These are phyloP conservation scores for Atta cephalotes DNA, from an alignment of 1,140 invertebrate species.

Conservation along the genomic window DNA sequence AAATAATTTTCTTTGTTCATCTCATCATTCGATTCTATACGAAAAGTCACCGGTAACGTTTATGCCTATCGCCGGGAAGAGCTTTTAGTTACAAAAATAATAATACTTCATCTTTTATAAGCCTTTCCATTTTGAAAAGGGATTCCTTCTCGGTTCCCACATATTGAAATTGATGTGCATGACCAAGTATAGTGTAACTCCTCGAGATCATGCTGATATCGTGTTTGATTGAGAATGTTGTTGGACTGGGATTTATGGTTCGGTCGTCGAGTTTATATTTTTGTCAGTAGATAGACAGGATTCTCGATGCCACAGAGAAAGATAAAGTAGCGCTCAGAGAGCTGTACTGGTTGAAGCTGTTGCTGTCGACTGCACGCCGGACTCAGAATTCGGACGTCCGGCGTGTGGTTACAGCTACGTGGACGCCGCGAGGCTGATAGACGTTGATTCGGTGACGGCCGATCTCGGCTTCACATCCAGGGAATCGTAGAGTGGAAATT, in stretches of 20 bases:
- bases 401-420: conserved; percentile 92
- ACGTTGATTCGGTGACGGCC: conserved; percentile 91
- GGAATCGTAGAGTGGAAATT: conserved; percentile 94
- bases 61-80: not conserved
- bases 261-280: not conserved
- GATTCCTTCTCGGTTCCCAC: not conserved
- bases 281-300: not conserved
- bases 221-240: not conserved
- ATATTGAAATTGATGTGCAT: not conserved
- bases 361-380: conserved; percentile 81
- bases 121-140: conserved; percentile 20
- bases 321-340: conserved; percentile 48
- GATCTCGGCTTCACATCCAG: conserved; percentile 89
- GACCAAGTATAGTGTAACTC: not conserved
- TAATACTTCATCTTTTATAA: conserved; percentile 33
- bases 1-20: conserved; percentile 50
- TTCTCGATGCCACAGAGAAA: not conserved
- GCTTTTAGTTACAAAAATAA: conserved; percentile 55
- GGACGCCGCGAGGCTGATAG: conserved; percentile 91
- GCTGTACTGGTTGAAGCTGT: conserved; percentile 73
- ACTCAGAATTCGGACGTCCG: conserved; percentile 79
- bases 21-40: conserved; percentile 33
- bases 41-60: conserved; percentile 17
- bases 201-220: not conserved
- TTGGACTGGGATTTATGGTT: not conserved